These are phyloP conservation scores for Ondatra zibethicus DNA, from an alignment of 2,113 vertebrate genomes.

Conservation along the genomic window DNA sequence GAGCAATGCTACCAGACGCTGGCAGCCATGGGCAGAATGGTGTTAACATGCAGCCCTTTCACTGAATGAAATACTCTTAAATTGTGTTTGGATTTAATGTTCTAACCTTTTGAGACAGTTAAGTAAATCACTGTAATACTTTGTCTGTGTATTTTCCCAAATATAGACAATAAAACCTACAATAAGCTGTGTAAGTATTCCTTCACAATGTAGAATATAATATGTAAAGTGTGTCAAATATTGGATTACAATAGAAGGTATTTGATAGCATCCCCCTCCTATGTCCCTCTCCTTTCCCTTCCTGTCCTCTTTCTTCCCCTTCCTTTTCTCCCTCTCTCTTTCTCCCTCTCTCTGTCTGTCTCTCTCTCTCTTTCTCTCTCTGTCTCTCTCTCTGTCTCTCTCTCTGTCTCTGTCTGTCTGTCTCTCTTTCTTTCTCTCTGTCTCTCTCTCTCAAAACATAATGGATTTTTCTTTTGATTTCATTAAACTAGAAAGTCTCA, in stretches of 20 bases:
- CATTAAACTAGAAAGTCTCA: not conserved
- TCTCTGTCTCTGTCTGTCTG: not conserved
- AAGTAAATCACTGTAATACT: slow-evolving; percentile 8
- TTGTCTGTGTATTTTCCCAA: not conserved
- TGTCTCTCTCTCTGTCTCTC: not conserved
- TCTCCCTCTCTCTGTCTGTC: not conserved
- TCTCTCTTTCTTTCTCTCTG: not conserved
- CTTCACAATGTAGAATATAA: not conserved
- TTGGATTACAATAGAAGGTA: not conserved
- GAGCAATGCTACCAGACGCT: not conserved
- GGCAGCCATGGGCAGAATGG: not conserved
- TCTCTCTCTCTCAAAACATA: not conserved
- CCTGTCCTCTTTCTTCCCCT: not conserved
- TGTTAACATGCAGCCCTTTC: not conserved
- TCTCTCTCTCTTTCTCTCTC: not conserved
- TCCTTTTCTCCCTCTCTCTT: not conserved
- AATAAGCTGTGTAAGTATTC: not conserved
- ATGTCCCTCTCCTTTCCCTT: not conserved
- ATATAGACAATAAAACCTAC: not conserved
- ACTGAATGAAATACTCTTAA: not conserved
- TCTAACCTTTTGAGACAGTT: not conserved
- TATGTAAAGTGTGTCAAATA: not conserved
- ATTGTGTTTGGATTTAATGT: not conserved
- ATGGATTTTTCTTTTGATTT: not conserved
- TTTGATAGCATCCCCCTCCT: not conserved